These are phyloP conservation scores for Clarias platycephalus DNA, from an alignment of 2,797 vertebrate genomes.

Conservation along the genomic window DNA sequence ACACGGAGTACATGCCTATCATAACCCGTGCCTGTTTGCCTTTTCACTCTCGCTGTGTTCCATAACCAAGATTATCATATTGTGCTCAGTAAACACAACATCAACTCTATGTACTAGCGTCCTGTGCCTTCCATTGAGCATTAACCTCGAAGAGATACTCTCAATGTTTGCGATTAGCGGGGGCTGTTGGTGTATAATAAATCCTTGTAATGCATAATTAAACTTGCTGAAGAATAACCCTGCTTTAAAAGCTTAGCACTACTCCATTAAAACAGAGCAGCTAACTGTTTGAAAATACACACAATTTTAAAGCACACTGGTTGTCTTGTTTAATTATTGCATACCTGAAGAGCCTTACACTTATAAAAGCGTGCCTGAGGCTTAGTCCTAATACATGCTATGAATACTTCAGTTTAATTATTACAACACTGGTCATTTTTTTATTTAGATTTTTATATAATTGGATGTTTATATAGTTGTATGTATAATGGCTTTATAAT, in stretches of 20 bases:
- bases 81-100: constrained; percentile 4
- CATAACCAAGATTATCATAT: neutral
- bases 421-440: constrained; percentile 15
- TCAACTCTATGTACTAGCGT: neutral
- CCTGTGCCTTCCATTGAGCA: constrained; percentile 24
- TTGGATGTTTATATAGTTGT: neutral
- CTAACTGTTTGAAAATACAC: constrained; percentile 14
- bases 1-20: neutral
- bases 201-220: constrained; percentile 46
- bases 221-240: constrained; percentile 23
- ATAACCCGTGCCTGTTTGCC: neutral
- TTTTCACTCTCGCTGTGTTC: neutral
- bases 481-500: neutral
- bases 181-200: constrained; percentile 23
- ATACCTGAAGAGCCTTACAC: constrained; percentile 13
- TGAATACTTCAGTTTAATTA: constrained; percentile 26
- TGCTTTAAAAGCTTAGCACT: constrained; percentile 40
- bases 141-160: constrained; percentile 27
- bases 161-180: constrained; percentile 9
- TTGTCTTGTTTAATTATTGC: constrained; percentile 13
- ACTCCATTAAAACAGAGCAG: constrained; percentile 25
- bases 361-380: constrained; percentile 6
- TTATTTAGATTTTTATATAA: neutral
- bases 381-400: constrained; percentile 3
- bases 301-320: constrained; percentile 10